Base-by-base conservation (phyloP, 2,888 invertebrate genomes). In the Taenaris catops region DNA sequence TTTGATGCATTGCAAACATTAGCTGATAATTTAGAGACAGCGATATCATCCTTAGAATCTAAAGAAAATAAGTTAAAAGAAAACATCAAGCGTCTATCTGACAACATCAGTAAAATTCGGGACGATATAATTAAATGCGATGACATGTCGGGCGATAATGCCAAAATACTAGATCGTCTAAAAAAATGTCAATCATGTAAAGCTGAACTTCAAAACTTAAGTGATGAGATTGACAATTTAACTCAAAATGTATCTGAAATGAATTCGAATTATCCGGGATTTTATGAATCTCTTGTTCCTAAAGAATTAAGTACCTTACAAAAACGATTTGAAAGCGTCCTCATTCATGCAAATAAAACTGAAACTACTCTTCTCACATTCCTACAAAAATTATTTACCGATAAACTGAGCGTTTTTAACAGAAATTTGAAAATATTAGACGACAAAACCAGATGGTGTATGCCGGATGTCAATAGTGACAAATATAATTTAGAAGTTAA, bases 401-500 rank as follows among this genome's bases (percentile, higher is more conserved):
- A 96, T 48, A 96, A 95, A 59, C 90, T 95, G 36, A 91, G 91
- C 25, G 93, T 93, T 62, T 88, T 96, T 18, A 93, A 95, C 54
- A 90, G 96, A 51, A 92, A 95, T 61, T 89, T 97, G 4, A 89
- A 91, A 29, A 92, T 94, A 1, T 91, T 94, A 47, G 93, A 93
- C 44, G 97, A 98, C 60, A 97, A 97, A 72, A 92, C 96, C 1
- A 89, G 91, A 6, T 97, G 97, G 96, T 98, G 97, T 66, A 90
- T 93, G 57, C 95, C 96, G 0, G 97, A 97, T 61, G 90, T 93
- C 1, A 92, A 93, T 16, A 96, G 95, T 58, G 97, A 98, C 61
- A 93, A 93, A 65, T 97, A 97, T 65, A 96, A 96, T 63, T 88
- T 97, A 12, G 96, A 97, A 84, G 95, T 96, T 0, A 98, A 98